phyloP scores from a whole-genome alignment of 2,797 vertebrate species.

The Oryzias sinensis region DNA sequence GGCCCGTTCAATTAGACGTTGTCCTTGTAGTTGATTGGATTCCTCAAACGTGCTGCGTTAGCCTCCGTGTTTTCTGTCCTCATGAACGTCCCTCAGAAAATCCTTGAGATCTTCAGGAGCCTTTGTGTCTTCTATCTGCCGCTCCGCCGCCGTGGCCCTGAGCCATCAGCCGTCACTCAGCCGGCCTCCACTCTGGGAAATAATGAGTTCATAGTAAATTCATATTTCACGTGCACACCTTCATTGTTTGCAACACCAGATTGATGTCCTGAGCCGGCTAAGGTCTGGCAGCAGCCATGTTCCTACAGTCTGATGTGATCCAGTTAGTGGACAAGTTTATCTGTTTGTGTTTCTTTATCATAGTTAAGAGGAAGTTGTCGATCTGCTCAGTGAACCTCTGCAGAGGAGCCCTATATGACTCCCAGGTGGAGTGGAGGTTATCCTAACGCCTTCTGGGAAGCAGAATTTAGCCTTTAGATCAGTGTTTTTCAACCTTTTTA shows the following conservation, averaged over 20 bases:
- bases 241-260: constrained; percentile 52
- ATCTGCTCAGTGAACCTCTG: background rate
- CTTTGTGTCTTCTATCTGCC: constrained; percentile 37
- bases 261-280: constrained; percentile 32
- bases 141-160: constrained; percentile 35
- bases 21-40: constrained; percentile 20
- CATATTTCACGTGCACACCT: constrained; percentile 61
- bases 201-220: constrained; percentile 73
- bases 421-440: too few species aligned
- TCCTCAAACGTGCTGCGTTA: constrained; percentile 16
- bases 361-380: constrained; percentile 12
- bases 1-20: background rate
- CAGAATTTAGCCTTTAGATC: too few species aligned
- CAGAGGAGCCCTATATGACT: too few species aligned
- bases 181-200: constrained; percentile 59
- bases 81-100: constrained; percentile 32
- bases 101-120: constrained; percentile 20
- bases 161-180: constrained; percentile 74
- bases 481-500: too few species aligned
- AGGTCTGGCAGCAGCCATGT: constrained; percentile 39
- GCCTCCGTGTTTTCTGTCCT: constrained; percentile 16
- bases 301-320: constrained; percentile 30
- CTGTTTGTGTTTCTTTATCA: constrained; percentile 35
- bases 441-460: too few species aligned
- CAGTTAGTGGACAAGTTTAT: constrained; percentile 44